phyloP scores from a whole-genome alignment of 2,888 invertebrate species.

The Lasioglossum lativentre region DNA sequence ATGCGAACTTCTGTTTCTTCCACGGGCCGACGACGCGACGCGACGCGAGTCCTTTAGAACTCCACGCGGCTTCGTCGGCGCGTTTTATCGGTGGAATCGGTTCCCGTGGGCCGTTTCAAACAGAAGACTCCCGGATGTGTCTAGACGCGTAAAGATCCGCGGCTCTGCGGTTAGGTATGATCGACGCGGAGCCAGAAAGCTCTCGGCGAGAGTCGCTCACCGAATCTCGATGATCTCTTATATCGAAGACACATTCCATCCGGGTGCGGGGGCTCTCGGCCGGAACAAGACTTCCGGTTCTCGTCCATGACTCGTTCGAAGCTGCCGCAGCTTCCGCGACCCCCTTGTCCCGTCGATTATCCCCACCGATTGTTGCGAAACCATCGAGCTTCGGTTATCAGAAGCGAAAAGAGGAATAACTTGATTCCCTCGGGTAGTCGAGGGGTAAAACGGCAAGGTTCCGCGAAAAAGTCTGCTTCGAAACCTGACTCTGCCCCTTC shows the following conservation, averaged over 20 bases:
- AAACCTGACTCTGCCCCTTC: not conserved
- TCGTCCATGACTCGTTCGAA: constrained; percentile 50
- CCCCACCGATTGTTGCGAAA: not conserved
- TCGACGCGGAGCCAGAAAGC: not conserved
- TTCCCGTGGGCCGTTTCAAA: not conserved
- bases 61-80: not conserved
- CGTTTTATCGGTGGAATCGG: not conserved
- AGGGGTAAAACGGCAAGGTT: not conserved
- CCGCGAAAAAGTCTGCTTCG: not conserved
- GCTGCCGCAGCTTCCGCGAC: not conserved
- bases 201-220: constrained; percentile 45
- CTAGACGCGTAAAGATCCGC: not conserved
- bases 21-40: not conserved
- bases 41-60: no score
- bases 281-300: constrained; percentile 63
- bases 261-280: constrained; percentile 54
- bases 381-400: not conserved
- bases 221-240: constrained; percentile 61
- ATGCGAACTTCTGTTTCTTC: not conserved
- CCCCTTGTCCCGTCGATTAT: not conserved
- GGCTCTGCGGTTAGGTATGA: not conserved
- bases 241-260: constrained; percentile 70
- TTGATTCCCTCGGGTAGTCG: not conserved
- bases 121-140: not conserved
- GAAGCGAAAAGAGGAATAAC: not conserved